A percentile compares a stretch with the other conserved stretches of the same genome.
These are phyloP conservation scores for Megalopta genalis DNA, from an alignment of 1,140 invertebrate species.

Conservation along the genomic window DNA sequence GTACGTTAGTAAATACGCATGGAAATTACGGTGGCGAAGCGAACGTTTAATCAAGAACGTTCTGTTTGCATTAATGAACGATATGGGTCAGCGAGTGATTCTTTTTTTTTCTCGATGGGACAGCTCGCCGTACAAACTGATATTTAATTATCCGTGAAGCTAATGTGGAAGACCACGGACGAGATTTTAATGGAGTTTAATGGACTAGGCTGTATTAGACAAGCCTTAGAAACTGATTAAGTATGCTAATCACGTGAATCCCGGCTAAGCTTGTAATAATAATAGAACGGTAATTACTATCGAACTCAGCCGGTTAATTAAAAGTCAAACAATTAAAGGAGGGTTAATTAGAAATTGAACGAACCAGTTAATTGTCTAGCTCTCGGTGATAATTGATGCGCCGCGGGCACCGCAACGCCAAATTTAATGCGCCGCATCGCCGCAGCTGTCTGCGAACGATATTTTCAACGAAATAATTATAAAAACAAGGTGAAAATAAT, in stretches of 20 bases:
- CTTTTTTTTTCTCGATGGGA: too few species aligned
- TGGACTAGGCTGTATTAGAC: neutral
- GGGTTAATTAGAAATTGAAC: constrained; percentile 6
- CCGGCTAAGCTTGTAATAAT: neutral
- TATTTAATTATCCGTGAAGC: neutral
- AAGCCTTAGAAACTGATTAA: neutral
- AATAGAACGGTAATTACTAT: neutral
- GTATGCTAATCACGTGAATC: neutral
- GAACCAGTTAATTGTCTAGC: constrained; percentile 1
- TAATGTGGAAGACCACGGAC: neutral
- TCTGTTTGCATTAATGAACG: too few species aligned
- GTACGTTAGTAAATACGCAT: too few species aligned
- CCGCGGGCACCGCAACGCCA: neutral
- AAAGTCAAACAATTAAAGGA: constrained; percentile 4
- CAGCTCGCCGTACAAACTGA: too few species aligned
- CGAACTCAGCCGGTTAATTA: neutral
- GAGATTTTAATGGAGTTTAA: neutral
- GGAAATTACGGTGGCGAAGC: too few species aligned
- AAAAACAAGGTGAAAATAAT: neutral
- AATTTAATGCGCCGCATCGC: neutral
- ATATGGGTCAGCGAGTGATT: too few species aligned
- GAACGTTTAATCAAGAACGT: too few species aligned
- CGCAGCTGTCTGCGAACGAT: neutral
- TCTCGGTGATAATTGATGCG: neutral
- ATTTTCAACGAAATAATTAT: neutral